phyloP scores from a whole-genome alignment of 2,113 vertebrate genomes.

The Corvus hawaiiensis region DNA sequence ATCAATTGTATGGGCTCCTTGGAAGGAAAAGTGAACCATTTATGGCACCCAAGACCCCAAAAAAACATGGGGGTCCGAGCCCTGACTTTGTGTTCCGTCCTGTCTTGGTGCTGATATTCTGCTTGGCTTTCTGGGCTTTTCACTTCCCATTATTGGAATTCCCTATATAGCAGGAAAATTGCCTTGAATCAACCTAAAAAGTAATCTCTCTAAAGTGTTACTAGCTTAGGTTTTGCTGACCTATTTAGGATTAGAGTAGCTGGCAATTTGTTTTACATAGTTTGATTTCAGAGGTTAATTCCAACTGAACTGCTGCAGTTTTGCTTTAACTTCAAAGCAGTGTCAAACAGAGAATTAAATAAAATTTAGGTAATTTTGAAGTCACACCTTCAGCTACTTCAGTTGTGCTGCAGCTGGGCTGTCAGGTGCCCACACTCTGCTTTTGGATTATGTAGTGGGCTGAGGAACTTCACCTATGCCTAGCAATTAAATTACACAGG shows the following conservation, averaged over 20 bases:
- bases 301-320: background rate
- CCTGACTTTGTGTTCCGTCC: background rate
- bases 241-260: background rate
- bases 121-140: background rate
- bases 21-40: background rate
- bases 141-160: background rate
- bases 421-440: background rate
- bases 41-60: fast-evolving
- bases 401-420: background rate
- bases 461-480: fast-evolving
- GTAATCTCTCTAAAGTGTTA: background rate
- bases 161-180: background rate
- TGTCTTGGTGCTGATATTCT: background rate
- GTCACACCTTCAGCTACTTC: background rate
- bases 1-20: background rate
- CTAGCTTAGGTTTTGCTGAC: background rate
- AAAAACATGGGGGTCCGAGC: fast-evolving
- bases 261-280: background rate
- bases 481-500: background rate
- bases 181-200: background rate
- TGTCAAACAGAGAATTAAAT: background rate
- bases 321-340: background rate
- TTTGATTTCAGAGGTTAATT: background rate
- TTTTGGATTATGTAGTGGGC: background rate
- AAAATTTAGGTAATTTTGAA: background rate